Evolutionary conservation across 2,888 invertebrate species (phyloP).

Genomic region (Pegoplata infirma): DNA sequence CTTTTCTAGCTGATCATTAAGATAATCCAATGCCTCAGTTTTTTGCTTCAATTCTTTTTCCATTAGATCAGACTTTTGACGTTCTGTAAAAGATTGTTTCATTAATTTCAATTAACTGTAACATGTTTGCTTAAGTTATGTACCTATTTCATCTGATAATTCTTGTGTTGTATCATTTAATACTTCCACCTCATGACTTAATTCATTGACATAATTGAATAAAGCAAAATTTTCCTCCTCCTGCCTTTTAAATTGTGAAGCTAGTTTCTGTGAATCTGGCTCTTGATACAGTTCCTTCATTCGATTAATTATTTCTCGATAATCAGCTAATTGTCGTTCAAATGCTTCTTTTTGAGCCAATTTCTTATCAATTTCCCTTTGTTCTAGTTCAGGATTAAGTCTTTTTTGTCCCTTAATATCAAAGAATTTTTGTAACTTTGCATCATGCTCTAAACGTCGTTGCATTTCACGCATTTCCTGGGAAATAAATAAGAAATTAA

Average conservation of each 20-base stretch:
- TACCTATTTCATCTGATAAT: slow-evolving; percentile 83
- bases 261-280: slow-evolving; percentile 83
- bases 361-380: slow-evolving; percentile 85
- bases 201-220: slow-evolving; percentile 93
- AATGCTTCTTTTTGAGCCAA: slow-evolving; percentile 83
- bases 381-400: slow-evolving; percentile 85
- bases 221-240: slow-evolving; percentile 95
- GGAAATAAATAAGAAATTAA: background rate
- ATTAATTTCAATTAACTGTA: background rate
- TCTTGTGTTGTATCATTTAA: slow-evolving; percentile 84
- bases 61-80: slow-evolving; percentile 73
- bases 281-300: slow-evolving; percentile 83
- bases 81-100: slow-evolving; percentile 65
- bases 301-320: slow-evolving; percentile 86
- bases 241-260: slow-evolving; percentile 87
- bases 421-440: slow-evolving; percentile 90
- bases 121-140: slow-evolving; percentile 12
- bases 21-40: slow-evolving; percentile 74
- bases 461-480: slow-evolving; percentile 94
- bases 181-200: slow-evolving; percentile 89
- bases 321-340: slow-evolving; percentile 85
- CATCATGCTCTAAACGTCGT: slow-evolving; percentile 90
- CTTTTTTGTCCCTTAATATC: slow-evolving; percentile 90
- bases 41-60: slow-evolving; percentile 73
- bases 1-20: slow-evolving; percentile 68